A percentile compares a stretch with the other conserved stretches of the same genome.
phyloP scores from a whole-genome alignment of 1,140 invertebrate species.

The Drosophila albomicans region DNA sequence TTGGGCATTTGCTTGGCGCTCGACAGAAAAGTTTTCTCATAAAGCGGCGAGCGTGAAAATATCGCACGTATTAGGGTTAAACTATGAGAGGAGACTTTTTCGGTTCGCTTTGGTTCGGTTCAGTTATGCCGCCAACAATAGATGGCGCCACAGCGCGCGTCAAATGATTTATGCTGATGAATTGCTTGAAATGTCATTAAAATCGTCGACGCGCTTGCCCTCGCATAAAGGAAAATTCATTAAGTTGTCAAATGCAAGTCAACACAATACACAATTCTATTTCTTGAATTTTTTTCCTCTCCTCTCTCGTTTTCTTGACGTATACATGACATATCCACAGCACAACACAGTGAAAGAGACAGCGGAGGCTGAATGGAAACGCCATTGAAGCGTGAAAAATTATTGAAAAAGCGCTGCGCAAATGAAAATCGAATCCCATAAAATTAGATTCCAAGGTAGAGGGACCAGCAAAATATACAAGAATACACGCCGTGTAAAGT shows the following conservation, averaged over 20 bases:
- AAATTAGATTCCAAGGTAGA: constrained; percentile 1
- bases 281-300: neutral
- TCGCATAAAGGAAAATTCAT: constrained; percentile 67
- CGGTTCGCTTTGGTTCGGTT: neutral
- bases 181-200: constrained; percentile 50
- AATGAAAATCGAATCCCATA: constrained; percentile 10
- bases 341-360: constrained; percentile 2
- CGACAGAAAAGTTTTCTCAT: constrained; percentile 70
- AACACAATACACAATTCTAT: constrained; percentile 71
- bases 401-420: constrained; percentile 38
- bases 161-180: constrained; percentile 63
- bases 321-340: constrained; percentile 66
- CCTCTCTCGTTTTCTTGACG: constrained; percentile 40
- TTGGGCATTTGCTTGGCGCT: constrained; percentile 53
- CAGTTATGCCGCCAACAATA: constrained; percentile 10
- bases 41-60: constrained; percentile 55
- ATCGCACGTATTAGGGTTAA: constrained; percentile 68
- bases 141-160: constrained; percentile 46
- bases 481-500: neutral
- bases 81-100: constrained; percentile 23
- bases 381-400: constrained; percentile 49
- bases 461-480: constrained; percentile 1
- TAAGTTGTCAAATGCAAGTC: constrained; percentile 84
- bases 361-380: constrained; percentile 3
- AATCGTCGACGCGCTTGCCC: constrained; percentile 19